A percentile compares a stretch with the other conserved stretches of the same genome.
Conservation (phyloP, 2,113 vertebrate species). For the Irena cyanogastra region DNA sequence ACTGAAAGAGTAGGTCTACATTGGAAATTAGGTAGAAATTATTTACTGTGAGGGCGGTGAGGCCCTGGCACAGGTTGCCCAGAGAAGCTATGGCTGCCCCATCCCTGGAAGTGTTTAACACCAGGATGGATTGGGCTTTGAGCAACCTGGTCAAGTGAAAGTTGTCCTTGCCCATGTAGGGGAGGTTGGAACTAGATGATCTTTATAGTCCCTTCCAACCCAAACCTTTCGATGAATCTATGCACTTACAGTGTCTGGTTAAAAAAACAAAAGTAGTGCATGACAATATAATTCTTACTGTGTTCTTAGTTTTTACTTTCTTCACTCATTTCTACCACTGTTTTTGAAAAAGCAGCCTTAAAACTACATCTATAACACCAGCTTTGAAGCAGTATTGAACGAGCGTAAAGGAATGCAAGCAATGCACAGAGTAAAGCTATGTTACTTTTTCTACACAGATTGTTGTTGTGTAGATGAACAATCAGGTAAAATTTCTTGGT, state of each 20-base stretch:
- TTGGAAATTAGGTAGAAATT: background rate
- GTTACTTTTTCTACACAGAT: background rate
- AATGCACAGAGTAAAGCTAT: background rate
- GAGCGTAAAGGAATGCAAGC: background rate
- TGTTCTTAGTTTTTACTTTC: background rate
- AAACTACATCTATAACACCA: background rate
- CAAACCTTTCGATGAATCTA: background rate
- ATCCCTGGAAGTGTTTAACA: background rate
- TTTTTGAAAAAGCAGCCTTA: background rate
- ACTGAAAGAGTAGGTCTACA: background rate
- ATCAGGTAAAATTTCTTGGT: background rate
- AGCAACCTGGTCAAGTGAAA: background rate
- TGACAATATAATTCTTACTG: background rate
- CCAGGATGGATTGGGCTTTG: background rate
- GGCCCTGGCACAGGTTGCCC: no score
- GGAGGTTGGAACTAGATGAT: background rate
- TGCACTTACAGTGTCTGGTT: background rate
- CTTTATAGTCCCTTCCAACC: background rate
- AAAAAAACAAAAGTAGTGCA: background rate
- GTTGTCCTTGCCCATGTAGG: background rate
- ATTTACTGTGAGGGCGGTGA: no score
- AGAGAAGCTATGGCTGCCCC: no score
- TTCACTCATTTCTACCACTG: background rate
- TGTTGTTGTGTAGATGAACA: background rate
- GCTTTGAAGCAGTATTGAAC: background rate